Evolutionary conservation across 2,888 invertebrate species (phyloP), one percentile per base, ranked within the genome.

Genomic region (Drosophila putrida): DNA sequence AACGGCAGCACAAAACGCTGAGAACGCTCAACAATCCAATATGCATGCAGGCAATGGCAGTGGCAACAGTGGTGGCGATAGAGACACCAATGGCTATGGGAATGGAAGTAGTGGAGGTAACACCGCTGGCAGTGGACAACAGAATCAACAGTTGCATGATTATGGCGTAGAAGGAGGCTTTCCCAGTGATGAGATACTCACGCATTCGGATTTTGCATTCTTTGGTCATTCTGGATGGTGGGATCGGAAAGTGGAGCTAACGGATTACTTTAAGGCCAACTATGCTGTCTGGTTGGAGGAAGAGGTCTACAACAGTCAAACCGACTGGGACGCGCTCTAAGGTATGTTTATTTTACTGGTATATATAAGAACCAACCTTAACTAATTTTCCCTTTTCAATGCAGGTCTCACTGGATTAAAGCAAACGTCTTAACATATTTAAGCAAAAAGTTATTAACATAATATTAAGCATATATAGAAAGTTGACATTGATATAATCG

Each of bases 251-350:
- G 88, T 92, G 61, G 97, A 98, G 89, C 94, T 99, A 69, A 98
- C 97, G 10, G 97, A 97, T 54, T 98, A 97, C 91, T 98, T 98
- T 90, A 98, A 97, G 92, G 95, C 96, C 67, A 96, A 98, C 90
- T 99, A 99, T 92, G 96, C 98, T 90, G 92, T 96, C 15, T 99
- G 99, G 99, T 93, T 99, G 63, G 97, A 99, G 84, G 96, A 98
- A 91, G 99, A 99, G 94, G 99, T 99, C 25, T 98, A 97, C 92
- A 96, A 96, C 90, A 96, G 96, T 90, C 95, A 95, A 90, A 95
- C 96, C 77, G 95, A 96, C 92, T 97, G 97, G 97, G 96, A 96
- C 91, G 91, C 91, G 44, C 89, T 91, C 60, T 92, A 91, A 83
- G 66, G 51, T 77, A 15, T 41, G 61, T 31, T 0, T 9, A 1